Evolutionary conservation across 2,113 vertebrate genomes (phyloP), one percentile per base, ranked within the genome.

Genomic region (Haplochromis burtoni): DNA sequence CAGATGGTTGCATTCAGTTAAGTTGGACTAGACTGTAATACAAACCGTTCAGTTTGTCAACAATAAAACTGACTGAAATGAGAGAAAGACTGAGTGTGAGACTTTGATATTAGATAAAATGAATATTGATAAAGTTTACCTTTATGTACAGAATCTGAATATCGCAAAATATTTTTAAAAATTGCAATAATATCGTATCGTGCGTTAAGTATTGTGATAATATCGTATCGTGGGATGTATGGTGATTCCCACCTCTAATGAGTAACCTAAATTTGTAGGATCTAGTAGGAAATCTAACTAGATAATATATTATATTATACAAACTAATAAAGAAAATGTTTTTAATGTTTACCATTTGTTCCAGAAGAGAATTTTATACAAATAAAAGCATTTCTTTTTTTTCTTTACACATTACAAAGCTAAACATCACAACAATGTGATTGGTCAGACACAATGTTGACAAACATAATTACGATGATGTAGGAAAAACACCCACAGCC

Each of bases 371-470:
- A 13, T 21, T 66, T 13, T 66, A 66, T 38, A 21, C 61, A 66
- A 38, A 66, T 66, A 66, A 38, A 21, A 66, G 10, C 61, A 66
- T 66, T 66, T 38, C 10, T 13, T 5, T 66, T 35, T 63, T 66
- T 38, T 21, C 10, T 66, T 38, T 66, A 66, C 61, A 66, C 4
- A 66, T 35, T 66, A 5, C 10, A 66, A 66, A 66, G 31, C 61
- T 66, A 66, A 66, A 66, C 10, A n/a, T 35, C 31, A n/a, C 61
- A 35, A 66, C 10, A 63, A 63, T 63, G 29, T 33, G 29, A 66
- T 0, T 66, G 31, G 31, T 8, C 31, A n/a, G 31, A n/a, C 1
- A 10, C 31, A 66, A n/a, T 66, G 31, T 35, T 66, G 61, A 13
- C 61, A 38, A 13, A 66, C 61, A 66, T 13, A 38, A 66, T 38